These are phyloP conservation scores for Iphiclides podalirius DNA, from an alignment of 2,888 invertebrate genomes.

Conservation along the genomic window DNA sequence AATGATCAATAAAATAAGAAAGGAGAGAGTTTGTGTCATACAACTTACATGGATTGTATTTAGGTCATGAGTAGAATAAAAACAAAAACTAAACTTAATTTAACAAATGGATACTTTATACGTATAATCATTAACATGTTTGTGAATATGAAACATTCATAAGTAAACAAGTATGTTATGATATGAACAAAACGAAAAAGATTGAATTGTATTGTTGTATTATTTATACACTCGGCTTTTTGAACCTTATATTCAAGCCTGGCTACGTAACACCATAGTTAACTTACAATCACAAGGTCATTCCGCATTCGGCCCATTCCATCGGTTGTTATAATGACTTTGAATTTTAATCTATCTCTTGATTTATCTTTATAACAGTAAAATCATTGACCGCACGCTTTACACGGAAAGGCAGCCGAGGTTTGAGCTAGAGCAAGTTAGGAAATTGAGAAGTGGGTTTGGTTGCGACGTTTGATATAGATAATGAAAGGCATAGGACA, in stretches of 20 bases:
- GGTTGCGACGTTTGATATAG: conserved; percentile 9
- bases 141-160: too few species aligned
- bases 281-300: conserved; percentile 24
- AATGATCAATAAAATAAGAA: too few species aligned
- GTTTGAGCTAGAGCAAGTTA: conserved; percentile 11
- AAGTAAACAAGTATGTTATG: too few species aligned
- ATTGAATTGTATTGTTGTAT: background rate
- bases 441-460: conserved; percentile 15
- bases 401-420: background rate
- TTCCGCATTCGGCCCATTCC: conserved; percentile 21
- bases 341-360: conserved; percentile 9
- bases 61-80: too few species aligned
- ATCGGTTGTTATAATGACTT: conserved; percentile 20
- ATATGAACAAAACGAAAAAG: too few species aligned
- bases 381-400: background rate
- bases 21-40: too few species aligned
- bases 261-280: conserved; percentile 1
- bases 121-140: too few species aligned
- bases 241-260: background rate
- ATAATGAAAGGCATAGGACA: conserved; percentile 11
- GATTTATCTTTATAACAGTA: background rate
- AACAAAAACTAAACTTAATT: too few species aligned
- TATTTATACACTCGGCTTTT: too few species aligned
- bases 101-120: too few species aligned
- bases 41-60: too few species aligned